Base-by-base conservation (phyloP, 2,797 vertebrate species). In the Echiichthys vipera region DNA sequence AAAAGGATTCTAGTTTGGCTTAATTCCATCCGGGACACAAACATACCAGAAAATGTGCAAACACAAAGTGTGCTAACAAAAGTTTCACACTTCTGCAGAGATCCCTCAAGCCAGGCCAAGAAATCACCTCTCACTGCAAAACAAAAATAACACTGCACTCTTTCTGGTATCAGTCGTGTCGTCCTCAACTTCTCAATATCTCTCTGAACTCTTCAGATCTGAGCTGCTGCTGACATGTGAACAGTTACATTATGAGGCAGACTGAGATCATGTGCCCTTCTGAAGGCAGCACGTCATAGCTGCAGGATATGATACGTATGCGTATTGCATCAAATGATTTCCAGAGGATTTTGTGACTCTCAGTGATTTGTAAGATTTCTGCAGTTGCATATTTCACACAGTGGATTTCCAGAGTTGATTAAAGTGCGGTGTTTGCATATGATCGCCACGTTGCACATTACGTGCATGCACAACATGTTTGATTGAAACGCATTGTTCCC, bases 181-280 rank as follows among this genome's bases (percentile, higher is more conserved):
- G n/a, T 86, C 22, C 24, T 49, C 68, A 68, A 50, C 80, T 84
- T 81, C 27, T 46, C 30, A 29, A 75, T 61, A 83, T 72, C 77
- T 64, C 58, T 67, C 4, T 71, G 51, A 78, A 71, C 57, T 55
- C 53, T 14, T 84, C 80, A 76, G 77, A 77, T 90, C 74, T 82
- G 4, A 7, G 55, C 65, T 69, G 34, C 34, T 2, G 54, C 49
- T 46, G 40, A 72, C 62, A 51, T 59, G 59, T 71, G 63, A 81
- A 81, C 50, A 50, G 27, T 42, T 43, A 34, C 53, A 57, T 69
- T 65, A 62, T 65, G 47, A 77, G 65, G 36, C 45, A 24, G 46
- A 40, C 40, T 58, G 30, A 80, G 68, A 70, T 83, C 61, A 29
- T 27, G 43, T 64, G 67, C 27, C 47, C 61, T 34, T 75, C 63